Evolutionary conservation across 2,888 invertebrate species (phyloP).

Genomic region (Aphrophora alni): DNA sequence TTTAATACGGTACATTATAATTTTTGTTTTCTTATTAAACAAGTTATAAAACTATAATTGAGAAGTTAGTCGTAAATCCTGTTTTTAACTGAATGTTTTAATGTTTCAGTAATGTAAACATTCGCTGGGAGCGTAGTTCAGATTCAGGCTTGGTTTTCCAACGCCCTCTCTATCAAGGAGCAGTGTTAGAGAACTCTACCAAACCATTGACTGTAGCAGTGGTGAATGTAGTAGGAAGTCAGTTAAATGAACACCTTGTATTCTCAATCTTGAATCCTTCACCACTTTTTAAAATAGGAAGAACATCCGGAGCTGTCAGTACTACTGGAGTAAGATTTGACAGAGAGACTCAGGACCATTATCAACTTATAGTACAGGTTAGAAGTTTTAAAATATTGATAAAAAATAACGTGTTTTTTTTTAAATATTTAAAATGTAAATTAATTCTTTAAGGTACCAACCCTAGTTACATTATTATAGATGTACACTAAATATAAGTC

Average conservation of each 20-base stretch:
- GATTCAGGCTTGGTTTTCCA: slow-evolving; percentile 84
- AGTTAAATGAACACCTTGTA: slow-evolving; percentile 84
- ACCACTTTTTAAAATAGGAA: slow-evolving; percentile 83
- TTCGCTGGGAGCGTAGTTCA: slow-evolving; percentile 71
- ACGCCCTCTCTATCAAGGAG: slow-evolving; percentile 72
- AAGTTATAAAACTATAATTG: no score
- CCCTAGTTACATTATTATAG: no score
- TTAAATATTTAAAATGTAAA: no score
- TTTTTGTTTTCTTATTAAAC: no score
- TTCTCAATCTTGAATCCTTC: slow-evolving; percentile 88
- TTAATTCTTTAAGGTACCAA: no score
- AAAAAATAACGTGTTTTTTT: slow-evolving; percentile 15
- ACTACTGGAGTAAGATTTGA: slow-evolving; percentile 86
- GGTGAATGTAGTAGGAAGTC: slow-evolving; percentile 86
- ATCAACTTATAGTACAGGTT: slow-evolving; percentile 86
- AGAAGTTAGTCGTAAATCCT: no score
- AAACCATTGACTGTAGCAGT: slow-evolving; percentile 81
- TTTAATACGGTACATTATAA: no score
- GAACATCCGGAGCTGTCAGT: slow-evolving; percentile 88
- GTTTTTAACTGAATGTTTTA: neutral
- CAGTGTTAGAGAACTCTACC: slow-evolving; percentile 85
- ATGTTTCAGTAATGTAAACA: slow-evolving; percentile 60
- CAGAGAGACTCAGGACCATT: slow-evolving; percentile 80
- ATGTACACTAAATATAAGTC: no score
- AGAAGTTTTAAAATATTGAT: slow-evolving; percentile 47